These are phyloP conservation scores for Perdita meconis DNA, from an alignment of 2,888 invertebrate species.

Conservation along the genomic window DNA sequence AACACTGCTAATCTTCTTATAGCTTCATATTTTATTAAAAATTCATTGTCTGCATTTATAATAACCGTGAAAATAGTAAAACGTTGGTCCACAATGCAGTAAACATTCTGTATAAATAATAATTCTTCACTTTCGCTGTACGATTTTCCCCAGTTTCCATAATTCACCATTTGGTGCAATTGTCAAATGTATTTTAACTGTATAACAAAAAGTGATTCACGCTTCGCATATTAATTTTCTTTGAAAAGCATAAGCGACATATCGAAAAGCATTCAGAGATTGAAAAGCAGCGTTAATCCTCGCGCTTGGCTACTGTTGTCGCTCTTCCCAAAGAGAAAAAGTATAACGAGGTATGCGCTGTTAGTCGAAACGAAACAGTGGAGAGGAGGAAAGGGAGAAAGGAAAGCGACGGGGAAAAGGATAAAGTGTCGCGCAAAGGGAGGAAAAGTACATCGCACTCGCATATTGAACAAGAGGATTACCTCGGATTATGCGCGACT, in stretches of 20 bases:
- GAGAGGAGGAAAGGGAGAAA: slow-evolving; percentile 10
- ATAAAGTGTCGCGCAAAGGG: slow-evolving; percentile 55
- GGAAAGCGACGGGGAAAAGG: slow-evolving; percentile 29
- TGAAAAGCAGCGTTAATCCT: not conserved
- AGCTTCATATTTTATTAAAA: too few species aligned
- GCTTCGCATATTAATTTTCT: not conserved
- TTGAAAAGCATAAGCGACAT: not conserved
- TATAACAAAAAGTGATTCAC: too few species aligned
- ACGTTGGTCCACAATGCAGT: too few species aligned
- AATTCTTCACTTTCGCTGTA: too few species aligned
- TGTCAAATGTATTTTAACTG: too few species aligned
- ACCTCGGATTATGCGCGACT: slow-evolving; percentile 83
- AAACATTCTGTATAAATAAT: too few species aligned
- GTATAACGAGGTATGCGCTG: slow-evolving; percentile 9
- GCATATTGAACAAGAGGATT: slow-evolving; percentile 83
- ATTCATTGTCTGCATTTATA: too few species aligned
- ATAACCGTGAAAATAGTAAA: too few species aligned
- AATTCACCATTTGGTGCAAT: too few species aligned
- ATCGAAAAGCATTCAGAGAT: not conserved
- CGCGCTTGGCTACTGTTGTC: not conserved
- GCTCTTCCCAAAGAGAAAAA: slow-evolving; percentile 8
- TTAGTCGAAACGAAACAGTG: slow-evolving; percentile 8
- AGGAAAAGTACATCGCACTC: slow-evolving; percentile 70
- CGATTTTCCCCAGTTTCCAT: too few species aligned
- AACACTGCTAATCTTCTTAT: too few species aligned